A percentile compares a stretch with the other conserved stretches of the same genome.
Evolutionary conservation across 1,140 invertebrate species (phyloP).

Genomic region (Fopius arisanus): DNA sequence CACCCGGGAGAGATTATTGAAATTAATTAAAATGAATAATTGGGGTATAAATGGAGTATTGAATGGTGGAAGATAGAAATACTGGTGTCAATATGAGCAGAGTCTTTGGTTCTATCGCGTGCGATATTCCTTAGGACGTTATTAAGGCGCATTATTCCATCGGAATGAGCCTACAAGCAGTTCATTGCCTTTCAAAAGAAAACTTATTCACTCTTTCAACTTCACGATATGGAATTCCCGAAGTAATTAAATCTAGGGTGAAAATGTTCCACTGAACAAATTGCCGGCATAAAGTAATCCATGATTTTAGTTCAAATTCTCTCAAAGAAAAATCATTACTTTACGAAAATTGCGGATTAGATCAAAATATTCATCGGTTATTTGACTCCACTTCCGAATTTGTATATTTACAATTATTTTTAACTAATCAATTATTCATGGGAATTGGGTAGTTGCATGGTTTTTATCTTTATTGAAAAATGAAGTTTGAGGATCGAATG

Average conservation of each 20-base stretch:
- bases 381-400: neutral
- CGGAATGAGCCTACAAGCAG: neutral
- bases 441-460: neutral
- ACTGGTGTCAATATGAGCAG: conserved; percentile 41
- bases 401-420: neutral
- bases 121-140: conserved; percentile 27
- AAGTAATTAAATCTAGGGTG: neutral
- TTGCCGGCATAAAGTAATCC: conserved; percentile 31
- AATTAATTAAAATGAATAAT: neutral
- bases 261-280: conserved; percentile 25
- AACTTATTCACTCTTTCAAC: neutral
- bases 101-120: conserved; percentile 59
- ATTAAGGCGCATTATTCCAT: conserved; percentile 10
- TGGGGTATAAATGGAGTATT: neutral
- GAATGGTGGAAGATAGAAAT: conserved; percentile 1
- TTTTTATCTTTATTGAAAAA: too few species aligned
- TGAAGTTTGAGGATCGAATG: too few species aligned
- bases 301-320: neutral
- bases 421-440: neutral
- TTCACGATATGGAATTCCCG: neutral
- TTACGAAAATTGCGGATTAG: conserved; percentile 29
- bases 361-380: conserved; percentile 33
- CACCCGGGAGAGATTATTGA: conserved; percentile 28
- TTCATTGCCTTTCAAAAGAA: conserved; percentile 8
- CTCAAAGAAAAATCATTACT: conserved; percentile 11